Conservation (phyloP, 1,140 invertebrate species). For the Zaprionus capensis region DNA sequence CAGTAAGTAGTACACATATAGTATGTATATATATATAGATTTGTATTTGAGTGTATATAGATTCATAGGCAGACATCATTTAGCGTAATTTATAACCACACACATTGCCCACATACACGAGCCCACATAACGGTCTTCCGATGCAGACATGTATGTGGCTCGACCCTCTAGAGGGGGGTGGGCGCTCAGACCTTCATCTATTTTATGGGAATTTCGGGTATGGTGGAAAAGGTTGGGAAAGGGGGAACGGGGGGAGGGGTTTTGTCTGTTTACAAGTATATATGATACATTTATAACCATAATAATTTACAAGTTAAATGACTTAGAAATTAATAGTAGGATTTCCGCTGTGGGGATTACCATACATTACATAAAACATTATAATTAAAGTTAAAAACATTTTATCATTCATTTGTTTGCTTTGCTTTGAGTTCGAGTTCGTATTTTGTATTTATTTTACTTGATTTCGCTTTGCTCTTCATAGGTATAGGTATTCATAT, state of each 20-base stretch:
- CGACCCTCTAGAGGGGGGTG: neutral
- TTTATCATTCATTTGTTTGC: constrained; percentile 32
- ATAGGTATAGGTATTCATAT: constrained; percentile 19
- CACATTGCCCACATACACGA: constrained; percentile 31
- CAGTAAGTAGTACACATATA: constrained; percentile 32
- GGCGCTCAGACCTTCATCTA: constrained; percentile 1
- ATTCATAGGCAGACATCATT: constrained; percentile 68
- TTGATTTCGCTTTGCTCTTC: constrained; percentile 33
- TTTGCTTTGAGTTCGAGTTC: constrained; percentile 24
- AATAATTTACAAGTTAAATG: constrained; percentile 83
- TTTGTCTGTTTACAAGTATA: constrained; percentile 63
- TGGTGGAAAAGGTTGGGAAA: neutral
- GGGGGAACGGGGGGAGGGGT: neutral
- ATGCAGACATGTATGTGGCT: constrained; percentile 15
- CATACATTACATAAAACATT: constrained; percentile 79
- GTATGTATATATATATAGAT: constrained; percentile 42
- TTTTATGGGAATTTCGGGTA: neutral
- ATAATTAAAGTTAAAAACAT: constrained; percentile 80
- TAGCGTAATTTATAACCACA: constrained; percentile 62
- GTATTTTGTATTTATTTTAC: constrained; percentile 9
- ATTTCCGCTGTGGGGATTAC: constrained; percentile 68
- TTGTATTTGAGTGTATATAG: constrained; percentile 27
- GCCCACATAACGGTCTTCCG: constrained; percentile 19
- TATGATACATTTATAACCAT: constrained; percentile 80
- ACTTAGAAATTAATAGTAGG: constrained; percentile 82